A percentile compares a stretch with the other conserved stretches of the same genome.
Conservation (phyloP, 2,113 vertebrate genomes). For the Sinosuthora webbiana region DNA sequence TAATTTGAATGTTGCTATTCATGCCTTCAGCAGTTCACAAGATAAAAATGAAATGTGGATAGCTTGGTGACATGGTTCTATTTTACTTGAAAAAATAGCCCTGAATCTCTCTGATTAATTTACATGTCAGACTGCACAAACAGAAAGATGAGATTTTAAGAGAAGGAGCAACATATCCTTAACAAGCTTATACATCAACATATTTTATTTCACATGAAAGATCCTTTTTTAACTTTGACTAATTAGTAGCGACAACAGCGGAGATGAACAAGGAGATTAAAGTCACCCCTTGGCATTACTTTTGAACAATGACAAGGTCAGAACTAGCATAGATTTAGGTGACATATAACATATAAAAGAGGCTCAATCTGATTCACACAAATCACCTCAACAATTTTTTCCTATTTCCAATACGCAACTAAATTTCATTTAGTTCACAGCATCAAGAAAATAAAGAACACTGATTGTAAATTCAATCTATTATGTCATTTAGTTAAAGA, state of each 20-base stretch:
- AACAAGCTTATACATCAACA: not conserved
- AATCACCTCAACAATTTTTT: not conserved
- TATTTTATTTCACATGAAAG: not conserved
- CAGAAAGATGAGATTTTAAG: not conserved
- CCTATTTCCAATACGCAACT: not conserved
- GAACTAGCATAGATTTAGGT: not conserved
- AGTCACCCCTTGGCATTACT: not conserved
- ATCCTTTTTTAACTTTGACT: not conserved
- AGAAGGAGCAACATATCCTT: not conserved
- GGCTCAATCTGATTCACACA: not conserved
- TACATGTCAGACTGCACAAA: not conserved
- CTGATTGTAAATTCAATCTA: not conserved
- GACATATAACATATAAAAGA: not conserved
- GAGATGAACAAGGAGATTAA: not conserved
- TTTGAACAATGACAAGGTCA: not conserved
- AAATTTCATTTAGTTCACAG: not conserved
- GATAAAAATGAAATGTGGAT: not conserved
- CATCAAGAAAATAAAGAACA: not conserved
- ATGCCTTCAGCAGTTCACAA: not conserved
- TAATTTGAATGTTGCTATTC: not conserved
- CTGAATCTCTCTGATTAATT: not conserved
- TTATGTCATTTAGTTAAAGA: not conserved
- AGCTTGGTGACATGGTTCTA: not conserved
- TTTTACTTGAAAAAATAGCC: not conserved
- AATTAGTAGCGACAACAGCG: not conserved